These are phyloP conservation scores for Prinia subflava DNA, from an alignment of 2,113 vertebrate genomes.

Conservation along the genomic window DNA sequence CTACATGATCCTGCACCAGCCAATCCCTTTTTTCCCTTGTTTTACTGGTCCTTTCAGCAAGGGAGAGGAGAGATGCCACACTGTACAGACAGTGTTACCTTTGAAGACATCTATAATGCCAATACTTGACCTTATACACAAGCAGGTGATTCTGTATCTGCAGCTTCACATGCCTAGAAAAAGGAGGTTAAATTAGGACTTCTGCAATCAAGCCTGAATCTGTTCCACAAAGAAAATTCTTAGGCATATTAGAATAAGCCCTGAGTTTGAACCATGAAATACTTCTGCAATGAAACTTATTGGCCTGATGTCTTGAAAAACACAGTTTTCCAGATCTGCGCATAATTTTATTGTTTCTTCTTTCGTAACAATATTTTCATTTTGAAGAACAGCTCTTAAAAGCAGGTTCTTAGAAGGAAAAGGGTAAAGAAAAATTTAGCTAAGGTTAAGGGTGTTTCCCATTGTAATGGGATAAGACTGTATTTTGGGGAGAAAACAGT, in stretches of 20 bases:
- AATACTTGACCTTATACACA: not conserved
- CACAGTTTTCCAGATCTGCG: not conserved
- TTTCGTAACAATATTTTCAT: not conserved
- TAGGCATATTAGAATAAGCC: not conserved
- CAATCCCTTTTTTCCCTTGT: not conserved
- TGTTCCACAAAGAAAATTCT: not conserved
- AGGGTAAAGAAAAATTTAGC: not conserved
- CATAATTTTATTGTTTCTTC: not conserved
- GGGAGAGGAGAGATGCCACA: not conserved
- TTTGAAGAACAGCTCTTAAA: not conserved
- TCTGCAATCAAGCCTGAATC: not conserved
- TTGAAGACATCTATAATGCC: not conserved
- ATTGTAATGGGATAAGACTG: not conserved
- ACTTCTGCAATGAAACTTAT: not conserved
- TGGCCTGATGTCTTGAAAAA: constrained; percentile 6
- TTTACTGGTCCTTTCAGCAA: not conserved
- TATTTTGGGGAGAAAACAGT: not conserved
- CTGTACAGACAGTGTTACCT: not conserved
- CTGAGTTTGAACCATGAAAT: not conserved
- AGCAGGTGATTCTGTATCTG: not conserved
- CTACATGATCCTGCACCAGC: not conserved
- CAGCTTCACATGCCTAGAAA: not conserved
- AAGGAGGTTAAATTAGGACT: not conserved
- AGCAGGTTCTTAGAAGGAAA: not conserved
- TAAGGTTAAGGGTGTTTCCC: not conserved